These are phyloP conservation scores for Gopherus flavomarginatus DNA, from an alignment of 2,113 vertebrate genomes.

Conservation along the genomic window DNA sequence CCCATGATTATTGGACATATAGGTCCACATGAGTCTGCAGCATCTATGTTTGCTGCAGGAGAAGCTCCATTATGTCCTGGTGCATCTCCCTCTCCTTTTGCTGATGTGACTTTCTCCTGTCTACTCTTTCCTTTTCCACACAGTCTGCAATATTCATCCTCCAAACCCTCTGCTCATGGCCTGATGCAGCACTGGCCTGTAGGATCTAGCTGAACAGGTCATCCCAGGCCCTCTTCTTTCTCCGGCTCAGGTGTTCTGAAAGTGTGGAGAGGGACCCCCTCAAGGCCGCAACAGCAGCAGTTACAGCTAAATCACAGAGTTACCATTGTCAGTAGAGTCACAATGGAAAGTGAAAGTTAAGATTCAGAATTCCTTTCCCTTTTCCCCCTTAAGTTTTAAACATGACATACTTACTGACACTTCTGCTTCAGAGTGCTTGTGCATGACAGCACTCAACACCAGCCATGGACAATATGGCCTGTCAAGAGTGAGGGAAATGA, in stretches of 20 bases:
- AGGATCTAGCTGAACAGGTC: neutral
- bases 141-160: neutral
- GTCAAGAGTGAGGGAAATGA: neutral
- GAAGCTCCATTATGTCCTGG: neutral
- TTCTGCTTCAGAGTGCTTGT: neutral
- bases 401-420: neutral
- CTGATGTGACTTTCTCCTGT: neutral
- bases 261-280: neutral
- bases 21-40: neutral
- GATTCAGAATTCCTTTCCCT: neutral
- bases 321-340: neutral
- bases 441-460: neutral
- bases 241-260: neutral
- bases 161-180: neutral
- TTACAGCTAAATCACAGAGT: neutral
- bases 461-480: neutral
- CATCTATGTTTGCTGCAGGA: neutral
- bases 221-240: neutral
- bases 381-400: neutral
- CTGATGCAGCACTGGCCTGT: neutral
- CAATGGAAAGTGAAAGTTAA: neutral
- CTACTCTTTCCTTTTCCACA: neutral
- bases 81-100: neutral
- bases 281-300: neutral
- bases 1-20: neutral